Percentiles rank a stretch among this genome's conserved stretches.
phyloP scores from a whole-genome alignment of 92 coral and sea anemone species.

The Chrysogorgia sp. region DNA sequence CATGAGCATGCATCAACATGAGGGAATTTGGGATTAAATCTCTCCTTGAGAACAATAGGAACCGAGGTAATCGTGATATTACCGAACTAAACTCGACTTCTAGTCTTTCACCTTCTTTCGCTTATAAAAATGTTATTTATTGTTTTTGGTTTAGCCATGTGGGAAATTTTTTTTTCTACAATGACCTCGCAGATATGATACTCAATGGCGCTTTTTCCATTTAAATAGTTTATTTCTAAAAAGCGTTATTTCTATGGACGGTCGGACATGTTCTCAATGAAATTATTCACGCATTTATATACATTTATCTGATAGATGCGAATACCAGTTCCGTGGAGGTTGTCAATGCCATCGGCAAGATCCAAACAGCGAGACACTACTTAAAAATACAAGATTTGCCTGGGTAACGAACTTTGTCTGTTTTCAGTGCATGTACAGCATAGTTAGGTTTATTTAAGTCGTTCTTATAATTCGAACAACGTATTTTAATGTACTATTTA shows the following conservation, averaged over 20 bases:
- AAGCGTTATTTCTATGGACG: background rate
- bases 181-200: background rate
- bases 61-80: too few species aligned
- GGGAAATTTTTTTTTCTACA: too few species aligned
- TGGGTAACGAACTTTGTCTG: conserved; percentile 64
- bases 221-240: background rate
- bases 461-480: too few species aligned
- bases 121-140: too few species aligned
- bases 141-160: too few species aligned
- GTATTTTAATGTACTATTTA: too few species aligned
- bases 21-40: too few species aligned
- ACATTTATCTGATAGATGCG: conserved; percentile 59
- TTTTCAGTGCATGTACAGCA: background rate
- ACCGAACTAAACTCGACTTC: too few species aligned
- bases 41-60: too few species aligned
- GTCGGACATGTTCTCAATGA: background rate
- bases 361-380: conserved; percentile 86
- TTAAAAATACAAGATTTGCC: conserved; percentile 86
- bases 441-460: background rate
- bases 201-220: background rate
- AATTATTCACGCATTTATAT: background rate
- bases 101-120: too few species aligned
- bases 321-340: conserved; percentile 80
- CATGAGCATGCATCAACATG: too few species aligned
- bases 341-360: conserved; percentile 92